Evolutionary conservation across 2,797 vertebrate genomes (phyloP).

Genomic region (Pipistrellus pipistrellus): DNA sequence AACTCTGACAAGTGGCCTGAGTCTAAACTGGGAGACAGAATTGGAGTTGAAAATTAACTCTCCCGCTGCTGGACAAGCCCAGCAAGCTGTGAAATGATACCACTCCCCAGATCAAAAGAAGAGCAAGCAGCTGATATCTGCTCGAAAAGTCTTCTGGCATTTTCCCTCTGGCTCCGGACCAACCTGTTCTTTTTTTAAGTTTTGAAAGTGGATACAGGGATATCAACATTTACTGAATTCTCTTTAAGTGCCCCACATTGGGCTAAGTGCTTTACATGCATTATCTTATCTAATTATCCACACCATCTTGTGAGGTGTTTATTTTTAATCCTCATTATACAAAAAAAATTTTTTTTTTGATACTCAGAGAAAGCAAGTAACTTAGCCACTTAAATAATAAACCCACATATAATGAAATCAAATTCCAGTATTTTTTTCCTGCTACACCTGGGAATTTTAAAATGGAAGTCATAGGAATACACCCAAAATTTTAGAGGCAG

Average conservation of each 20-base stretch:
- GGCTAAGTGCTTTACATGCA: neutral
- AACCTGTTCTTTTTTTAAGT: conserved; percentile 20
- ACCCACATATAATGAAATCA: conserved; percentile 1
- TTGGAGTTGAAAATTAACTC: neutral
- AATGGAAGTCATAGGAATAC: conserved; percentile 40
- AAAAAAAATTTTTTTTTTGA: neutral
- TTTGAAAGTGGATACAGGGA: neutral
- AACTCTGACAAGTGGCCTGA: neutral
- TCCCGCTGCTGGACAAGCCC: conserved; percentile 31
- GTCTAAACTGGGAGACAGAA: neutral
- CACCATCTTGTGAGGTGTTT: neutral
- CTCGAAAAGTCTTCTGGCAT: neutral
- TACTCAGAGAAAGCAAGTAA: conserved; percentile 44
- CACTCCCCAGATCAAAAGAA: conserved; percentile 6
- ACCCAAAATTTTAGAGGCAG: neutral
- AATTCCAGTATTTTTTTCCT: neutral
- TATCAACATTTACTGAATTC: conserved; percentile 16
- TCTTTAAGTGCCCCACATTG: neutral
- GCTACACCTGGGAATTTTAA: neutral
- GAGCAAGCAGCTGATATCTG: neutral
- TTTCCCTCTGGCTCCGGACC: conserved; percentile 18
- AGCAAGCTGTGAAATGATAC: neutral
- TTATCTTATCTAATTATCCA: neutral
- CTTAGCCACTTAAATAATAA: conserved; percentile 17
- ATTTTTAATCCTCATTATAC: conserved; percentile 45